Percentiles rank a stretch among this genome's conserved stretches.
These are phyloP conservation scores for Syritta pipiens DNA, from an alignment of 2,888 invertebrate species.

Conservation along the genomic window DNA sequence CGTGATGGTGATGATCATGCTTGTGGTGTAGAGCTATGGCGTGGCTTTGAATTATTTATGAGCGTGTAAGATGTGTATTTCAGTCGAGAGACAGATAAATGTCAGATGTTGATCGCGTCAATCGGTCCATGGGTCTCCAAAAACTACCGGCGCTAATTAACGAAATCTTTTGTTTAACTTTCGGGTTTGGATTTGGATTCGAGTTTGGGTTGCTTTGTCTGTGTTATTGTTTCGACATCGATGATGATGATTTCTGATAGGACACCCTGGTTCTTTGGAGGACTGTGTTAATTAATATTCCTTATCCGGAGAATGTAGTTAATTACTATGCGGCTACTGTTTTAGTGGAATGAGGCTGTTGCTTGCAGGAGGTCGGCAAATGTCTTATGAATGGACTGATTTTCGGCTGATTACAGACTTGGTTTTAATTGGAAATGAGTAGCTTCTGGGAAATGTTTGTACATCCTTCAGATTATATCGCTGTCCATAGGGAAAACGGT, in stretches of 20 bases:
- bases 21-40: not conserved
- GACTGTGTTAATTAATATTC: slow-evolving; percentile 56
- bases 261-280: not conserved
- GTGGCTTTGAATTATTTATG: slow-evolving; percentile 53
- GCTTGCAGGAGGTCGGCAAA: slow-evolving; percentile 6
- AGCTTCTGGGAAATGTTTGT: slow-evolving; percentile 42
- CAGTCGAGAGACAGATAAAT: slow-evolving; percentile 50
- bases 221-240: slow-evolving; percentile 48
- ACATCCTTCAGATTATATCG: slow-evolving; percentile 40
- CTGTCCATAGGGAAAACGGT: too few relatives aligned
- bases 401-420: slow-evolving; percentile 4
- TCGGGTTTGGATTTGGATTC: too few relatives aligned
- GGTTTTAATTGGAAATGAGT: slow-evolving; percentile 32
- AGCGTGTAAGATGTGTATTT: slow-evolving; percentile 49
- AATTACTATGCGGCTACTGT: slow-evolving; percentile 61
- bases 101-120: slow-evolving; percentile 45
- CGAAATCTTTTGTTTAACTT: slow-evolving; percentile 59
- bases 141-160: slow-evolving; percentile 57
- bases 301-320: slow-evolving; percentile 55
- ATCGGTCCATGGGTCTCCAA: slow-evolving; percentile 11
- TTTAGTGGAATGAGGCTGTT: slow-evolving; percentile 30
- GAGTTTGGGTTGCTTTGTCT: slow-evolving; percentile 29
- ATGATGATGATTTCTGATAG: slow-evolving; percentile 28
- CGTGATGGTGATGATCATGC: not conserved
- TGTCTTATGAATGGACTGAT: slow-evolving; percentile 10